Conservation (phyloP, 1,140 invertebrate species). For the Dendrolimus punctatus region DNA sequence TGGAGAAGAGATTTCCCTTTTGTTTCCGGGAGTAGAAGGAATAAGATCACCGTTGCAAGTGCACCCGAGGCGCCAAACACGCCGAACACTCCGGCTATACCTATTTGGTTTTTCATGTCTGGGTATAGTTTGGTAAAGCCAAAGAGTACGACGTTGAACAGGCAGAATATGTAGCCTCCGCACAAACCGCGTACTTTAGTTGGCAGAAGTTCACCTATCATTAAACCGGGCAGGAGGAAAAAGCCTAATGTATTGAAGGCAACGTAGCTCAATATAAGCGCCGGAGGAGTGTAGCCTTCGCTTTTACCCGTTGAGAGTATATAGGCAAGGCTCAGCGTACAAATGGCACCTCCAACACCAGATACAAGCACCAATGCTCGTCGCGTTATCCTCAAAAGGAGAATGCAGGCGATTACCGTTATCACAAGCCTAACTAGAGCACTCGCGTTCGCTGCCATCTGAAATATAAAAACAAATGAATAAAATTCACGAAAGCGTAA, state of each 20-base stretch:
- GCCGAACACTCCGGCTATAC: constrained; percentile 76
- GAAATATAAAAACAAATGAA: constrained; percentile 1
- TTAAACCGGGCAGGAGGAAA: constrained; percentile 79
- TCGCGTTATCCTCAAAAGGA: constrained; percentile 76
- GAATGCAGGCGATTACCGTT: constrained; percentile 75
- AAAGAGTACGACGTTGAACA: constrained; percentile 79
- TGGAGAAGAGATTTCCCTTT: constrained; percentile 84
- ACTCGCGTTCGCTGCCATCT: constrained; percentile 76
- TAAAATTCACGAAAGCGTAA: no score
- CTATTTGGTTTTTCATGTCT: constrained; percentile 71
- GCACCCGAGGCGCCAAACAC: constrained; percentile 80
- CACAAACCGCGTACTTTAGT: constrained; percentile 76
- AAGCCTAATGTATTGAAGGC: constrained; percentile 81
- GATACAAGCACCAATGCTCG: constrained; percentile 77
- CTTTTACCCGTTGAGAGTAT: constrained; percentile 66
- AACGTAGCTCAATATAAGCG: constrained; percentile 76
- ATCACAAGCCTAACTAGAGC: constrained; percentile 76
- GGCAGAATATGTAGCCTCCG: constrained; percentile 79
- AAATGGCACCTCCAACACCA: constrained; percentile 75
- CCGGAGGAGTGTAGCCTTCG: constrained; percentile 60
- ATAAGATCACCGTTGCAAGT: constrained; percentile 78
- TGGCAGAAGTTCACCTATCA: constrained; percentile 81
- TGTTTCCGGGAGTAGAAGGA: constrained; percentile 85
- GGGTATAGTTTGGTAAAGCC: constrained; percentile 83
- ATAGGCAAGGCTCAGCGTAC: constrained; percentile 73